Evolutionary conservation across 2,888 invertebrate genomes (phyloP).

Genomic region (Synanthedon myopaeformis): DNA sequence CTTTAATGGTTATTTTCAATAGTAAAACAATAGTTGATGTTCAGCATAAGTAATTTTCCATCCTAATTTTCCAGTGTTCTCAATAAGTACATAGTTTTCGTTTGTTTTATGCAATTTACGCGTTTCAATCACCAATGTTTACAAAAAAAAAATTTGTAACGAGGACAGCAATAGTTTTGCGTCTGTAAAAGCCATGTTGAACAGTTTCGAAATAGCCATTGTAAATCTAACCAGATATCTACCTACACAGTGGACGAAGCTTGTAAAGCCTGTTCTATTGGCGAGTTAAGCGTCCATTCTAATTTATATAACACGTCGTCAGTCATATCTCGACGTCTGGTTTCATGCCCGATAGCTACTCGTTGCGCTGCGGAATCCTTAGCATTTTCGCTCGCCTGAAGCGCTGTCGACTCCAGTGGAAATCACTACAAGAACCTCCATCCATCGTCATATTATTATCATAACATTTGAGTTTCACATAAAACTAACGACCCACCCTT

Average conservation of each 20-base stretch:
- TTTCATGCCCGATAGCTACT: constrained; percentile 3
- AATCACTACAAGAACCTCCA: background rate
- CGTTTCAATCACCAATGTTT: too few relatives aligned
- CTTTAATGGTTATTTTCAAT: too few relatives aligned
- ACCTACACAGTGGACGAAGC: background rate
- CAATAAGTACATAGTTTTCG: too few relatives aligned
- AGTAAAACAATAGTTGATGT: too few relatives aligned
- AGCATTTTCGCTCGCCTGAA: constrained; percentile 6
- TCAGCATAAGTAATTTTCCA: too few relatives aligned
- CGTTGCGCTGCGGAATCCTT: constrained; percentile 2
- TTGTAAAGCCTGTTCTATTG: background rate
- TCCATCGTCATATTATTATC: background rate
- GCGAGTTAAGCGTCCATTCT: constrained; percentile 7
- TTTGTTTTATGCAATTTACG: too few relatives aligned
- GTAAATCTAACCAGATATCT: background rate
- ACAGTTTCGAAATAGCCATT: background rate
- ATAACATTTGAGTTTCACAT: too few relatives aligned
- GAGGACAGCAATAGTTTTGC: too few relatives aligned
- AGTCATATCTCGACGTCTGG: constrained; percentile 6
- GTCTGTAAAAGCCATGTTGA: background rate
- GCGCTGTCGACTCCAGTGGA: background rate
- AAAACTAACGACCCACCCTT: too few relatives aligned
- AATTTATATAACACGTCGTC: constrained; percentile 18
- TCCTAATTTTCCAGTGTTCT: too few relatives aligned
- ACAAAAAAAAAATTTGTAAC: too few relatives aligned